Evolutionary conservation across 2,888 invertebrate genomes (phyloP).

Genomic region (Leptopilina myrica): DNA sequence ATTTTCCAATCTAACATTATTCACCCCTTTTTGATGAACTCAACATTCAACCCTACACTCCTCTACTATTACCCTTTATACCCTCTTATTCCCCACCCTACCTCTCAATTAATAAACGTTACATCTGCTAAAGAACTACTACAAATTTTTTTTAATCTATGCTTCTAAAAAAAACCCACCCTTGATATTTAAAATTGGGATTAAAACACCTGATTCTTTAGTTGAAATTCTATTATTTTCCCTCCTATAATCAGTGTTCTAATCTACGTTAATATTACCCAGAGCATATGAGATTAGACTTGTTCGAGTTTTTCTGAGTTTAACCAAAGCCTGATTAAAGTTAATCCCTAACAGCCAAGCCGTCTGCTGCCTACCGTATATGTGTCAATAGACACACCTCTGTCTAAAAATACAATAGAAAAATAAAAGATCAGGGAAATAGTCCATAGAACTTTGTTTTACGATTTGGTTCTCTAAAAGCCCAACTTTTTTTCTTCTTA

Average conservation of each 20-base stretch:
- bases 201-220: neutral
- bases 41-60: too few relatives aligned
- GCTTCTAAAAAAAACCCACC: too few relatives aligned
- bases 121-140: neutral
- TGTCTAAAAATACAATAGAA: too few relatives aligned
- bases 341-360: neutral
- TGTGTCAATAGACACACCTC: neutral
- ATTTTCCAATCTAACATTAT: conserved; percentile 14
- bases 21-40: neutral
- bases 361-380: neutral
- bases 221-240: neutral
- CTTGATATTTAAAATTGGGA: neutral
- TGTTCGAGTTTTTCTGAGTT: neutral
- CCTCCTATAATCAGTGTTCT: neutral
- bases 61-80: too few relatives aligned
- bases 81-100: too few relatives aligned
- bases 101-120: too few relatives aligned
- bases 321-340: neutral
- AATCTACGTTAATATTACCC: neutral
- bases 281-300: neutral
- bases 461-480: too few relatives aligned
- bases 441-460: too few relatives aligned
- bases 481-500: too few relatives aligned
- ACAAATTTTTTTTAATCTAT: too few relatives aligned
- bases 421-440: too few relatives aligned